Evolutionary conservation across 2,888 invertebrate genomes (phyloP).

Genomic region (Noctua janthe): DNA sequence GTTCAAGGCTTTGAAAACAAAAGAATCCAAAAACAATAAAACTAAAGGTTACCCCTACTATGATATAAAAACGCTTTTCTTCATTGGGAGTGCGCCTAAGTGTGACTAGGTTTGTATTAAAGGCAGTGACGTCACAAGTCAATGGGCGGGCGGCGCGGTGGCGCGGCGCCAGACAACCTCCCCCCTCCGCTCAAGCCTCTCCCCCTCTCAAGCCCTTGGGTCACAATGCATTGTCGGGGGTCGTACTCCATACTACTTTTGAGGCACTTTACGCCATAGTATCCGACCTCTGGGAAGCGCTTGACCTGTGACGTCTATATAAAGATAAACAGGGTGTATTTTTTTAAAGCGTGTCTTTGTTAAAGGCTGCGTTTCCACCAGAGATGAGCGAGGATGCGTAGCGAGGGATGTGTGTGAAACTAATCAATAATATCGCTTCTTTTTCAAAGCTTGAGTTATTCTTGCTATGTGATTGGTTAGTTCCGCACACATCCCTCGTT

Average conservation of each 20-base stretch:
- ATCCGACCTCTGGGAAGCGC: constrained; percentile 32
- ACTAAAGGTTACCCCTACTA: constrained; percentile 21
- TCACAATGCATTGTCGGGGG: constrained; percentile 40
- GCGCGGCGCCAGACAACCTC: constrained; percentile 71
- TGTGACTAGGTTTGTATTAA: constrained; percentile 37
- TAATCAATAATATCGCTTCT: too few species aligned
- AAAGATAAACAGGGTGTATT: neutral
- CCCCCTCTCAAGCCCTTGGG: constrained; percentile 27
- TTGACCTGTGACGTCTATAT: constrained; percentile 20
- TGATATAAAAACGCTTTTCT: constrained; percentile 41
- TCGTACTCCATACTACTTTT: constrained; percentile 43
- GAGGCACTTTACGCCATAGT: constrained; percentile 30
- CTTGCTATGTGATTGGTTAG: too few species aligned
- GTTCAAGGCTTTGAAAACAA: constrained; percentile 30
- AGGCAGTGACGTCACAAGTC: constrained; percentile 75
- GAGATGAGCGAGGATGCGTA: too few species aligned
- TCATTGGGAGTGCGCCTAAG: constrained; percentile 40
- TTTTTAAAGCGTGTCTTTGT: neutral
- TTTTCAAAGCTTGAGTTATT: too few species aligned
- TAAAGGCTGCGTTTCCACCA: neutral
- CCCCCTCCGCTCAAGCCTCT: constrained; percentile 22
- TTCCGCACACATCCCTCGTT: too few species aligned
- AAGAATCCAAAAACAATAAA: constrained; percentile 31
- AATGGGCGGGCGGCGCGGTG: constrained; percentile 75
- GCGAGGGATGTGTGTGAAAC: too few species aligned